These are phyloP conservation scores for Alloplasta piceator DNA, from an alignment of 2,888 invertebrate species.

Conservation along the genomic window DNA sequence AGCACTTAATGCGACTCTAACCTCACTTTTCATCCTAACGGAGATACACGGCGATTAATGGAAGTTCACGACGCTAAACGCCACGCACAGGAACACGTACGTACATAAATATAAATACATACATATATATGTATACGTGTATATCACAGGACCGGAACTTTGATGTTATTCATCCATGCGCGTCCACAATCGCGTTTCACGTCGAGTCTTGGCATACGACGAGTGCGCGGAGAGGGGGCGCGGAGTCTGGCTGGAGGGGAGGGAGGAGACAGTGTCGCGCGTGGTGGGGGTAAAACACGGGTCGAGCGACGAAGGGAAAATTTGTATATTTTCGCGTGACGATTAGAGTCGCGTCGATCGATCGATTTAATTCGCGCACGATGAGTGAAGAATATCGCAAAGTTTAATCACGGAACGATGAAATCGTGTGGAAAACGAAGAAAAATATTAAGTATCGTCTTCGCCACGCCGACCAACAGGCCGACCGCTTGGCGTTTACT, in stretches of 20 bases:
- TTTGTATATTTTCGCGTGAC: slow-evolving; percentile 9
- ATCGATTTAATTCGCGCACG: neutral
- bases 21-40: neutral
- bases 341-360: neutral
- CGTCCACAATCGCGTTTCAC: slow-evolving; percentile 26
- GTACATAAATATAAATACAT: neutral
- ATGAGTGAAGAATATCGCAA: neutral
- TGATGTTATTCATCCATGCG: slow-evolving; percentile 42
- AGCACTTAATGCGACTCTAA: slow-evolving; percentile 4
- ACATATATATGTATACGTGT: neutral
- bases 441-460: slow-evolving; percentile 55
- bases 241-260: neutral
- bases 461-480: slow-evolving; percentile 65
- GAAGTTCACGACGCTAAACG: slow-evolving; percentile 16
- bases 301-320: neutral
- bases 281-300: too few species aligned
- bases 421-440: neutral
- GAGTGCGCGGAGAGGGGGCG: neutral
- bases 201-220: neutral
- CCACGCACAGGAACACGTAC: slow-evolving; percentile 1
- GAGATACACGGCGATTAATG: neutral
- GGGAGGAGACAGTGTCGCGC: neutral
- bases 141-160: slow-evolving; percentile 28
- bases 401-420: neutral
- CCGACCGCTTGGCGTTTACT: slow-evolving; percentile 74